phyloP scores from a whole-genome alignment of 2,888 invertebrate species.

The Empis livida region DNA sequence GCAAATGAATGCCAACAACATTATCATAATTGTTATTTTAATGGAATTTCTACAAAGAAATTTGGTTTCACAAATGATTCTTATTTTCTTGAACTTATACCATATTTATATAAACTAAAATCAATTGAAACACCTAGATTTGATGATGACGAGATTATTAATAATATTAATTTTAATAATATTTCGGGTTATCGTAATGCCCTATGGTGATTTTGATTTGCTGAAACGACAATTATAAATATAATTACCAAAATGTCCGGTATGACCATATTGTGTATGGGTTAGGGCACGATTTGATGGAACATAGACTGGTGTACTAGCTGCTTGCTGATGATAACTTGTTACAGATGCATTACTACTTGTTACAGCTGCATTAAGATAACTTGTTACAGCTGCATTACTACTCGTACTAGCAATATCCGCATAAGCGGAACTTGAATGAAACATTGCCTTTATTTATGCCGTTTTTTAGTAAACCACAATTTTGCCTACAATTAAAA shows the following conservation, averaged over 20 bases:
- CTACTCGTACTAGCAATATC: slow-evolving; percentile 25
- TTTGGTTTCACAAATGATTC: slow-evolving; percentile 44
- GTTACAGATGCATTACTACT: slow-evolving; percentile 22
- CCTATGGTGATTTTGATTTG: slow-evolving; percentile 77
- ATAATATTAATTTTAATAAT: slow-evolving; percentile 42
- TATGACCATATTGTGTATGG: slow-evolving; percentile 40
- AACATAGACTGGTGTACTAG: slow-evolving; percentile 51
- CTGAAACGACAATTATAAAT: slow-evolving; percentile 50
- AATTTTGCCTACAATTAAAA: too few species aligned
- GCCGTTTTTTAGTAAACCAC: too few species aligned
- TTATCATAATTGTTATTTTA: slow-evolving; percentile 65
- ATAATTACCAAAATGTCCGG: slow-evolving; percentile 35
- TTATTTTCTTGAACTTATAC: slow-evolving; percentile 45
- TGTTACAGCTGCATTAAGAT: slow-evolving; percentile 27
- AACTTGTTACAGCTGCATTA: slow-evolving; percentile 15
- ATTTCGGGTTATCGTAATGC: slow-evolving; percentile 76
- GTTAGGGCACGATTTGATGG: slow-evolving; percentile 48
- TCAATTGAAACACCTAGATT: slow-evolving; percentile 63
- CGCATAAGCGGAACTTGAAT: slow-evolving; percentile 28
- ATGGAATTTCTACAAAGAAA: slow-evolving; percentile 49
- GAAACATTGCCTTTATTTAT: slow-evolving; percentile 25
- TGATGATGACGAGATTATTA: slow-evolving; percentile 24
- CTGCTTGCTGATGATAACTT: slow-evolving; percentile 31
- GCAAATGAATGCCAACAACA: slow-evolving; percentile 63
- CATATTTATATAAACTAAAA: slow-evolving; percentile 51